phyloP scores from a whole-genome alignment of 1,140 invertebrate species.

The Nebria ingens region DNA sequence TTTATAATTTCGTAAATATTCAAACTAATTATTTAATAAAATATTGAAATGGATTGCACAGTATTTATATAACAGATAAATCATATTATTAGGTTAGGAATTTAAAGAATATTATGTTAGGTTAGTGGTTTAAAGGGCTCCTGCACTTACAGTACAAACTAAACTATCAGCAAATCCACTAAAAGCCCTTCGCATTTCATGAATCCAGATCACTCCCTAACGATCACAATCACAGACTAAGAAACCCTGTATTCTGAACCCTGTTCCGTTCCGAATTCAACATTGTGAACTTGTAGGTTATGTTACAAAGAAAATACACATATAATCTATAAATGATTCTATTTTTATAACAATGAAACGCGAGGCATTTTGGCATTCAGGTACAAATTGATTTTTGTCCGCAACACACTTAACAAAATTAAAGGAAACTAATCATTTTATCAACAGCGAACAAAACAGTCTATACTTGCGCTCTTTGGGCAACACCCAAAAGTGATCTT shows the following conservation, averaged over 20 bases:
- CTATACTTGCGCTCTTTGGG: no score
- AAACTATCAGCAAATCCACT: constrained; percentile 18
- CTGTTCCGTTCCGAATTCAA: no score
- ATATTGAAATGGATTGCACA: no score
- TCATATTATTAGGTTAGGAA: no score
- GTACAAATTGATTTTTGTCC: not conserved
- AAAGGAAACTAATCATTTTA: not conserved
- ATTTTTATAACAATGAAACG: not conserved
- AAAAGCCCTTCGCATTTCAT: constrained; percentile 18
- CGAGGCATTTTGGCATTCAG: not conserved
- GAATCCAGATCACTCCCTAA: not conserved
- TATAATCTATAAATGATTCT: no score
- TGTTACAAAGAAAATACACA: not conserved
- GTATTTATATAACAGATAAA: no score
- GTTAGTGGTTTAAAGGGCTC: no score
- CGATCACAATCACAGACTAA: not conserved
- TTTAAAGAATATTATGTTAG: no score
- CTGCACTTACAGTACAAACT: constrained; percentile 19
- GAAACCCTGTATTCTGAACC: no score
- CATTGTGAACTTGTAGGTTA: not conserved
- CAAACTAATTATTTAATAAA: no score
- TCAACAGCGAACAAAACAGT: no score
- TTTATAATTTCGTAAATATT: no score
- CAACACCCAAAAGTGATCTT: not conserved
- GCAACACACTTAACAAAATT: not conserved